A percentile compares a stretch with the other conserved stretches of the same genome.
Conservation (phyloP, 2,113 vertebrate species). For the Pyxicephalus adspersus region DNA sequence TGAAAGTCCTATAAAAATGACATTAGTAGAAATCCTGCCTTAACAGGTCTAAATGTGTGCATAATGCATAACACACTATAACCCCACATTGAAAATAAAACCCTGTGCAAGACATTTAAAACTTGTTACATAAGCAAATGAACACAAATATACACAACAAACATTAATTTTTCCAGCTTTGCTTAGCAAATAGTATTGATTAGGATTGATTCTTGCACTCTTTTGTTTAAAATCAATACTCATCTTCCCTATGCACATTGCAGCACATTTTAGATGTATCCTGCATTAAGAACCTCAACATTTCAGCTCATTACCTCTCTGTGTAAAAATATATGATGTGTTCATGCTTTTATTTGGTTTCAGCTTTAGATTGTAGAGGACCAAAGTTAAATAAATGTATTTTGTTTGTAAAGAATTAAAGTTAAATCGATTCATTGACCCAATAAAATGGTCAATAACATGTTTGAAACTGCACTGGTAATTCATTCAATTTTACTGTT, state of each 20-base stretch:
- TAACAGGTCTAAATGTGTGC: too few species aligned
- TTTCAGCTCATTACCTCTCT: constrained; percentile 8
- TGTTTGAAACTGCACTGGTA: not conserved
- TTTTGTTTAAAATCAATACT: constrained; percentile 18
- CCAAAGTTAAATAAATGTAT: constrained; percentile 4
- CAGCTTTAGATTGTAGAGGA: not conserved
- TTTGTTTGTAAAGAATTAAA: not conserved
- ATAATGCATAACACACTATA: too few species aligned
- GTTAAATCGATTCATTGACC: constrained; percentile 33
- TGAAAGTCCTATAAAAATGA: too few species aligned
- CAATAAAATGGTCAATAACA: not conserved
- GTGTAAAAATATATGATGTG: not conserved
- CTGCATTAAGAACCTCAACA: constrained; percentile 14
- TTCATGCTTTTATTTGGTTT: constrained; percentile 8
- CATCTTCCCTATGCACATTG: not conserved
- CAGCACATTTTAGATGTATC: constrained; percentile 30
- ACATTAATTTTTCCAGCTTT: not conserved
- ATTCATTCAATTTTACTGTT: not conserved
- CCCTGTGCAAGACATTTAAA: not conserved
- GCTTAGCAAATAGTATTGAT: constrained; percentile 33
- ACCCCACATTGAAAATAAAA: not conserved
- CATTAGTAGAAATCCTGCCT: too few species aligned
- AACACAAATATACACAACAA: not conserved
- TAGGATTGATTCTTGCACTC: constrained; percentile 14
- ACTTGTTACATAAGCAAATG: constrained; percentile 10